These are phyloP conservation scores for Planococcus citri DNA, from an alignment of 1,140 invertebrate species.

Conservation along the genomic window DNA sequence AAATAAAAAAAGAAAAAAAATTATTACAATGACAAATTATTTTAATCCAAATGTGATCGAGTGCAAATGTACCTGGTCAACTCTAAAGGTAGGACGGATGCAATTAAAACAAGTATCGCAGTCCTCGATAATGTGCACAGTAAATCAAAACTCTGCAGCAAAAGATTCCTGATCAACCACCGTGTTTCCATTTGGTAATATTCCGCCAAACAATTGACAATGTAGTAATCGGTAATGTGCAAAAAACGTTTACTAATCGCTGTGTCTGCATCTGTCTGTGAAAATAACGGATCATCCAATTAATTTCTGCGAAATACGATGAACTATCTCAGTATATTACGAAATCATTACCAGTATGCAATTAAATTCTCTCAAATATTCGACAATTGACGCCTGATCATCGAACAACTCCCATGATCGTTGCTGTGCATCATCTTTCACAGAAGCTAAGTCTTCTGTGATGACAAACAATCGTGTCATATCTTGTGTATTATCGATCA, in stretches of 20 bases:
- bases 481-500: slow-evolving; percentile 55
- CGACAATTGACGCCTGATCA: slow-evolving; percentile 72
- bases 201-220: slow-evolving; percentile 61
- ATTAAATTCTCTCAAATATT: slow-evolving; percentile 67
- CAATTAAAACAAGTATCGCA: slow-evolving; percentile 64
- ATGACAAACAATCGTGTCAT: slow-evolving; percentile 63
- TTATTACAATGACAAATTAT: not conserved
- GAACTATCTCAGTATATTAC: too few relatives aligned
- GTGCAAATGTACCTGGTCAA: slow-evolving; percentile 49
- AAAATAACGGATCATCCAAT: slow-evolving; percentile 28
- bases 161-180: slow-evolving; percentile 62
- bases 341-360: slow-evolving; percentile 58
- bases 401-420: slow-evolving; percentile 86
- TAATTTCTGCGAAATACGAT: too few relatives aligned
- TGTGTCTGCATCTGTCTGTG: slow-evolving; percentile 68
- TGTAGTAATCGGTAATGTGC: slow-evolving; percentile 58
- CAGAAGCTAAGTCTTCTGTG: slow-evolving; percentile 65
- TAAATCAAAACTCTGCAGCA: slow-evolving; percentile 71
- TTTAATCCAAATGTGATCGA: not conserved
- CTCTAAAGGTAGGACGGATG: slow-evolving; percentile 76
- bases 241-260: slow-evolving; percentile 65
- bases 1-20: slow-evolving; percentile 16
- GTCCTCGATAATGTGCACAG: slow-evolving; percentile 70
- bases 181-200: slow-evolving; percentile 89
- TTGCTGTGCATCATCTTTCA: slow-evolving; percentile 86